Evolutionary conservation across 2,888 invertebrate species (phyloP).

Genomic region (Graphium colonna): DNA sequence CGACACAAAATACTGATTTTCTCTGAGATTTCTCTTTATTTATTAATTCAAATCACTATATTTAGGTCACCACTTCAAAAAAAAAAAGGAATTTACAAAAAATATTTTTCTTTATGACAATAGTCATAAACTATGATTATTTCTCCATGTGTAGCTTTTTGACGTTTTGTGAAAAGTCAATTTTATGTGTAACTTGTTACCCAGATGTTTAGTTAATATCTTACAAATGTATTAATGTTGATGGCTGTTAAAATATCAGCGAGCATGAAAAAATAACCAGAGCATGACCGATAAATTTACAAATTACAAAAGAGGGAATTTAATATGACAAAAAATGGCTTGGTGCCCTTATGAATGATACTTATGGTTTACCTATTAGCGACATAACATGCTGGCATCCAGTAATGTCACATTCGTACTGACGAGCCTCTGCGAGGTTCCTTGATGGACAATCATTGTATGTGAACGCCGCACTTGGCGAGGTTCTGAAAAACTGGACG

Average conservation of each 20-base stretch:
- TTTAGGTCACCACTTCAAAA: background rate
- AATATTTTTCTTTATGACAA: background rate
- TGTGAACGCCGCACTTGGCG: constrained; percentile 77
- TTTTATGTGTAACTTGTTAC: too few species aligned
- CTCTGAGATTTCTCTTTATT: constrained; percentile 10
- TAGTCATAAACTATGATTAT: constrained; percentile 5
- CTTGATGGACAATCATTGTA: too few species aligned
- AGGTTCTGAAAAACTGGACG: constrained; percentile 80
- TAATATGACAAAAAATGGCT: constrained; percentile 60
- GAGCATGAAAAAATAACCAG: constrained; percentile 59
- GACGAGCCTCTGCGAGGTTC: constrained; percentile 65
- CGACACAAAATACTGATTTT: constrained; percentile 16
- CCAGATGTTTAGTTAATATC: background rate
- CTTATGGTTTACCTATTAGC: constrained; percentile 78
- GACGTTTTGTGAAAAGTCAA: too few species aligned
- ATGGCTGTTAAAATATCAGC: background rate
- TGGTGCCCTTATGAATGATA: constrained; percentile 75
- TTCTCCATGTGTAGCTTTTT: constrained; percentile 2
- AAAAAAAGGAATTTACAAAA: background rate
- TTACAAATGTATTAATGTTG: background rate
- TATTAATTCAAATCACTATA: constrained; percentile 30
- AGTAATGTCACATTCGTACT: constrained; percentile 69
- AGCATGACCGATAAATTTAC: constrained; percentile 46
- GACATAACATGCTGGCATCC: constrained; percentile 74
- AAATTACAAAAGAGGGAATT: constrained; percentile 36